Percentiles rank a stretch among this genome's conserved stretches.
These are phyloP conservation scores for Vicugna pacos DNA, from an alignment of 2,113 vertebrate genomes.

Conservation along the genomic window DNA sequence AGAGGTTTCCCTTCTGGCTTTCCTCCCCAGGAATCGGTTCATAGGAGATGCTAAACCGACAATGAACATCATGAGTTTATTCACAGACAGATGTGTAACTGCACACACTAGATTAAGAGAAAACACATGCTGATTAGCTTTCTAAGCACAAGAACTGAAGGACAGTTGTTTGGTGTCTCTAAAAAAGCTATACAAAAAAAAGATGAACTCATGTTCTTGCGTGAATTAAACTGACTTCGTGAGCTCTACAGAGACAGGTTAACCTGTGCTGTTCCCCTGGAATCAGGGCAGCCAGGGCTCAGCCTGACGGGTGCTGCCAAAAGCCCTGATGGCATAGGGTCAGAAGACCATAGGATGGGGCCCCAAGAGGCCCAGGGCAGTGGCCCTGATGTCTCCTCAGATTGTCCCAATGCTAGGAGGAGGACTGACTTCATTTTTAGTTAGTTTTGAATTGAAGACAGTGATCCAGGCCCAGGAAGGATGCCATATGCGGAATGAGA, in stretches of 20 bases:
- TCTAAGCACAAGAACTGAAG: constrained; percentile 49
- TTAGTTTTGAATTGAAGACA: constrained; percentile 51
- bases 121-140: background rate
- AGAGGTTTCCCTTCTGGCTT: background rate
- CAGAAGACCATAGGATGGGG: background rate
- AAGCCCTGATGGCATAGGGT: background rate
- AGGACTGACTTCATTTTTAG: background rate
- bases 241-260: constrained; percentile 14
- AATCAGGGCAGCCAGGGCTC: background rate
- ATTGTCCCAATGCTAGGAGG: background rate
- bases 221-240: constrained; percentile 23
- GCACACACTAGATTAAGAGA: background rate
- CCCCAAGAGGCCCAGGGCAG: background rate
- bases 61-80: background rate
- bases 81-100: constrained; percentile 18
- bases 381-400: background rate
- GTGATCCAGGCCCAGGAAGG: background rate
- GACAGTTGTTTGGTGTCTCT: constrained; percentile 48
- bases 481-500: background rate
- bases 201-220: constrained; percentile 6
- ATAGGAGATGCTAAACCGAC: background rate
- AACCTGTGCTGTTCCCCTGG: background rate
- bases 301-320: background rate
- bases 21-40: constrained; percentile 43
- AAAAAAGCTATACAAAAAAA: constrained; percentile 34